Base-by-base conservation (phyloP, 2,888 invertebrate species). In the Leucophora obtusa region DNA sequence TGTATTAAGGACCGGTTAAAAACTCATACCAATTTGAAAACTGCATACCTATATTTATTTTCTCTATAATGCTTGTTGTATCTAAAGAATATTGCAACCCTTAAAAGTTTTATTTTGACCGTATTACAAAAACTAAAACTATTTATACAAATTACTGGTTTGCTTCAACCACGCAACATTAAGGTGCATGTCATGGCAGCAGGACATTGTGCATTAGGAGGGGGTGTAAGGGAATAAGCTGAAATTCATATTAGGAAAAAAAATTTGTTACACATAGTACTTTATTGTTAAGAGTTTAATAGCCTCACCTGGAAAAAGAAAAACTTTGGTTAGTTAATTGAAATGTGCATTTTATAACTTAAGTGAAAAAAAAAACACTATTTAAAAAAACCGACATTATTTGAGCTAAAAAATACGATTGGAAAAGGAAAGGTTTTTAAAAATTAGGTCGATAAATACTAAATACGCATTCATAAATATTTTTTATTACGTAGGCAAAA, bases 161-260 rank as follows among this genome's bases (percentile, higher is more conserved):
- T 82, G 70, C 59, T 62, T 38, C 63, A 51, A 83, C 79, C 87
- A 88, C 87, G 87, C 88, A 87, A 88, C 82, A 84, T 84, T 82
- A 84, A 84, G 87, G 87, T 86, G 84, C 83, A 84, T 82, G 53
- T 51, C 54, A 21, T 18, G 24, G 38, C 8, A 15, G 10, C 18
- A 58, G 56, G 69, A 56, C 53, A 70, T 58, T 62, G 28, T 59
- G 17, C 24, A 38, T 33, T 53, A 17, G 18, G 14, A 17, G 33
- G 50, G 69, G 69, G 38, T 76, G 75, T 38, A 38, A 70, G 54
- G 51, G 4, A 51, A 9, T 11, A 54, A 50, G 8, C 24, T 21
- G 11, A 62, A 60, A 60, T 58, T 35, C 38, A 38, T 24, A 17
- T 11, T 5, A 21, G 8, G 15, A 14, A n/a, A 50, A 47, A n/a